These are phyloP conservation scores for Hypselothyrea guttata DNA, from an alignment of 2,888 invertebrate species.

Conservation along the genomic window DNA sequence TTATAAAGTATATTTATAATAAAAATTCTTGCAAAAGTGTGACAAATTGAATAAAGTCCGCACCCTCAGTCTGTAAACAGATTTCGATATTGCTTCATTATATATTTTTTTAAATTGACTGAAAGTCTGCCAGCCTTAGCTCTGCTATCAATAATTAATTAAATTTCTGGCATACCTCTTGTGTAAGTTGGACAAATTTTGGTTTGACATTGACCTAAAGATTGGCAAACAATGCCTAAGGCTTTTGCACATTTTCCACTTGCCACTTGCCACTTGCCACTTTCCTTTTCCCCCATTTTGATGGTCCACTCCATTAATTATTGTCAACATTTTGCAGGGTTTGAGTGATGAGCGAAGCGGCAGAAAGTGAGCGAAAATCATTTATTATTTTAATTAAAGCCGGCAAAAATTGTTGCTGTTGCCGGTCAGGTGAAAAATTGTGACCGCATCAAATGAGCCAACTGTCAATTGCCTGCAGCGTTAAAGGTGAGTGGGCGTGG, in stretches of 20 bases:
- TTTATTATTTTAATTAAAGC: conserved; percentile 70
- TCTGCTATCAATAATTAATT: conserved; percentile 26
- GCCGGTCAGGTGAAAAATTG: conserved; percentile 57
- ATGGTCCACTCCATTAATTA: conserved; percentile 50
- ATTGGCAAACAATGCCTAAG: not conserved
- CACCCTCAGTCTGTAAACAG: too few relatives aligned
- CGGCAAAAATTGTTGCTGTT: conserved; percentile 32
- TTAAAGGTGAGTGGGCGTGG: not conserved
- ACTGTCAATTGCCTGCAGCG: conserved; percentile 54
- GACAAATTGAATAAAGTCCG: too few relatives aligned
- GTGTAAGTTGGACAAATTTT: not conserved
- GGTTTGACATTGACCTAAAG: conserved; percentile 22
- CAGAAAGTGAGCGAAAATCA: conserved; percentile 45
- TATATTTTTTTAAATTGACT: not conserved
- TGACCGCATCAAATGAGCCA: conserved; percentile 53
- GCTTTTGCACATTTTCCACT: not conserved
- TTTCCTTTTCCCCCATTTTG: not conserved
- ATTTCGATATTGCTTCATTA: too few relatives aligned
- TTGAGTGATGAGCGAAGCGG: too few relatives aligned
- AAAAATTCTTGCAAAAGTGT: too few relatives aligned
- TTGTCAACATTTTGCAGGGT: conserved; percentile 31
- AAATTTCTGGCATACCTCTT: conserved; percentile 6
- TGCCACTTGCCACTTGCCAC: not conserved
- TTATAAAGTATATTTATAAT: not conserved
- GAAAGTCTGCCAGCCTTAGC: conserved; percentile 6